phyloP scores from a whole-genome alignment of 2,797 vertebrate genomes.

The Adelosebastes latens region DNA sequence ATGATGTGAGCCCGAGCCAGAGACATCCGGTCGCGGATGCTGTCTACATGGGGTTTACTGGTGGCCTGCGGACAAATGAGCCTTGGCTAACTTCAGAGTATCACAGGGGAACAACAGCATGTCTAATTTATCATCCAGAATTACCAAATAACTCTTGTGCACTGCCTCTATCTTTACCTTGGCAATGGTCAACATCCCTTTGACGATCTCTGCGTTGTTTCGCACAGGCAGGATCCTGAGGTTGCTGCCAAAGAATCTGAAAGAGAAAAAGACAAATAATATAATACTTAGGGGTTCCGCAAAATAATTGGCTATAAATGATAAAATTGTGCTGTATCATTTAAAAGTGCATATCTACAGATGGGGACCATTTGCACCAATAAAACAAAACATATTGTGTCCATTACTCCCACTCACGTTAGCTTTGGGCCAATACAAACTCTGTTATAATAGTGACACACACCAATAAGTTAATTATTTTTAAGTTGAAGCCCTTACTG shows the following conservation, averaged over 20 bases:
- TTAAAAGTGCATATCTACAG: too few species aligned
- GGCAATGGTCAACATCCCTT: slow-evolving; percentile 90
- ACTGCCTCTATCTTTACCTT: slow-evolving; percentile 84
- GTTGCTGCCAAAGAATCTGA: slow-evolving; percentile 90
- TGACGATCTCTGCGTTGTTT: slow-evolving; percentile 84
- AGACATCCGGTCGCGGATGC: slow-evolving; percentile 83
- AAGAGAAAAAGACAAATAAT: not conserved
- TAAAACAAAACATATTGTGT: too few species aligned
- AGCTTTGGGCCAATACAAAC: too few species aligned
- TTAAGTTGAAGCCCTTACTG: too few species aligned
- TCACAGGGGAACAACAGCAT: not conserved
- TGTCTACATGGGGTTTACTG: slow-evolving; percentile 86
- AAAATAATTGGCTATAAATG: too few species aligned
- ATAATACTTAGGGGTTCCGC: too few species aligned
- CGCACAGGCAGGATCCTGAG: slow-evolving; percentile 90
- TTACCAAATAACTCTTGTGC: not conserved
- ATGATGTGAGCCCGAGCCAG: slow-evolving; percentile 79
- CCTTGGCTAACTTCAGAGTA: not conserved
- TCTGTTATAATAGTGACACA: too few species aligned
- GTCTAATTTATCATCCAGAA: not conserved
- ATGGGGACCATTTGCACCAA: too few species aligned
- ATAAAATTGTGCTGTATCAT: too few species aligned
- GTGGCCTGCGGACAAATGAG: slow-evolving; percentile 81
- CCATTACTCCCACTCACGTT: too few species aligned
- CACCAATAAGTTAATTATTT: too few species aligned